These are phyloP conservation scores for Graptemys geographica DNA, from an alignment of 2,797 vertebrate genomes.

Conservation along the genomic window DNA sequence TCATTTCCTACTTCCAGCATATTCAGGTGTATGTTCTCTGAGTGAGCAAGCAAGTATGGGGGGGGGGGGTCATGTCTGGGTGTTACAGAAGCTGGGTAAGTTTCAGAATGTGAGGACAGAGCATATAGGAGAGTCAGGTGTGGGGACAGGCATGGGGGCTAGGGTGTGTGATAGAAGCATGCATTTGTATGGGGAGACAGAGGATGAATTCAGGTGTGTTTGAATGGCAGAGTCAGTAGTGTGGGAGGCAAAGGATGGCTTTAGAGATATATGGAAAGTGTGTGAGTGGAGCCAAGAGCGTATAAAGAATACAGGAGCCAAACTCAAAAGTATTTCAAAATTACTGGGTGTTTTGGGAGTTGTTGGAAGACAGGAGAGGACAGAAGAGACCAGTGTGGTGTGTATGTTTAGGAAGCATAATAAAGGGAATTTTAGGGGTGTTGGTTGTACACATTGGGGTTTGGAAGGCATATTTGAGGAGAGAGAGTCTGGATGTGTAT, in stretches of 20 bases:
- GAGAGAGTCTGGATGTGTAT: neutral
- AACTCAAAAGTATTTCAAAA: neutral
- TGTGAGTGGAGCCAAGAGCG: neutral
- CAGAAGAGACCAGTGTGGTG: neutral
- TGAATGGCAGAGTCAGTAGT: neutral
- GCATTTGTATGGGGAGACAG: neutral
- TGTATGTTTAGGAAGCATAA: neutral
- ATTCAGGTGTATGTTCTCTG: neutral
- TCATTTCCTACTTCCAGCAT: neutral
- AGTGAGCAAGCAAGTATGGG: neutral
- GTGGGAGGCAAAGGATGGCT: neutral
- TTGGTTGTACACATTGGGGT: neutral
- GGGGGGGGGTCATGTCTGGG: too few species aligned
- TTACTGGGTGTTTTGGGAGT: neutral
- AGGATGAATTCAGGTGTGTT: neutral
- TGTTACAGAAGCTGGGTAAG: neutral
- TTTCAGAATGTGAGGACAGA: neutral
- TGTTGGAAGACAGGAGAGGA: neutral
- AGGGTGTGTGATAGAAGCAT: neutral
- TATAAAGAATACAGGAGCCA: neutral
- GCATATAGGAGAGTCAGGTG: neutral
- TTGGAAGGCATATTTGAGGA: neutral
- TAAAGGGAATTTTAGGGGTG: neutral
- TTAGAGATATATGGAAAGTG: neutral
- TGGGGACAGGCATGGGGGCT: neutral